Evolutionary conservation across 2,113 vertebrate genomes (phyloP), one percentile per base, ranked within the genome.

Genomic region (Arvicanthis niloticus): DNA sequence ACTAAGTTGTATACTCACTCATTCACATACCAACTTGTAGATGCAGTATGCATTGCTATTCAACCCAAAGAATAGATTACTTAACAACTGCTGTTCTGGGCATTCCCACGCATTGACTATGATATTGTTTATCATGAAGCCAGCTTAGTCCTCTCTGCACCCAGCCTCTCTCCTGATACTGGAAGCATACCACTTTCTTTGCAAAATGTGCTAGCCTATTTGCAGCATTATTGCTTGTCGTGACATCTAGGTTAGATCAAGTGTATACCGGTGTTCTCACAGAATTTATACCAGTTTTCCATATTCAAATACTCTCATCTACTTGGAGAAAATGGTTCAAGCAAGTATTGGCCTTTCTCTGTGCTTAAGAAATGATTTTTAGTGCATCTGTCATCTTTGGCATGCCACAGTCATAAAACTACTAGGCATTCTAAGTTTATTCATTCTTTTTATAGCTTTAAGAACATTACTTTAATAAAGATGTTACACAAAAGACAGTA

Each of bases 281-380:
- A 87, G 67, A 91, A 88, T 87, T 89, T 58, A 29, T n/a, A 45
- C 51, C 31, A 56, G 88, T 45, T 91, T 81, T 29, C 51, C 40
- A 88, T 22, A 62, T n/a, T 73, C 29, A 82, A 26, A 67, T 67
- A 56, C 15, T 3, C 8, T 45, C 56, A 80, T 37, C 42, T 40
- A 76, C 62, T 60, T 91, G 62, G 34, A 87, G 21, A 94, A 96
- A 88, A 37, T 58, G 92, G 58, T 89, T 73, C 19, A 76, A 97
- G 31, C 16, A 89, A 86, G 34, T 17, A 3, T 78, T 92, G 94
- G 26, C 21, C 62, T 76, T 84, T 75, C 62, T 76, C 40, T 75
- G 60, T 31, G 11, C 58, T 72, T 85, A 76, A 88, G 26, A 91
- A 73, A 7, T 82, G 68, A 51, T 78, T 87, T 94, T 84, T 96